phyloP scores from a whole-genome alignment of 92 coral and sea anemone genomes.

The Parazoanthus atlanticus region DNA sequence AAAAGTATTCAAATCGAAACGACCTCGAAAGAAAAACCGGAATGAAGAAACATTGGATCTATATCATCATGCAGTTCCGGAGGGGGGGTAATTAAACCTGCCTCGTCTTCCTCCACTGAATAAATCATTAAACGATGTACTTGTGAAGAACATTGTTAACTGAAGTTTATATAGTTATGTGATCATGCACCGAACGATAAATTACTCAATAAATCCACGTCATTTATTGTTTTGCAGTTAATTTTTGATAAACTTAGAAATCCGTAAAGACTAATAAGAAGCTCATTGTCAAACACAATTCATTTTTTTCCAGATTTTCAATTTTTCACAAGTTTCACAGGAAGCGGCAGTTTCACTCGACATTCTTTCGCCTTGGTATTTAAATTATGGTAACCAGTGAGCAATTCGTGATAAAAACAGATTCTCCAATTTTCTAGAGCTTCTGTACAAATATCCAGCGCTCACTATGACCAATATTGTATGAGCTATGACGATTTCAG shows the following conservation, averaged over 20 bases:
- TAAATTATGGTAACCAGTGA: not conserved
- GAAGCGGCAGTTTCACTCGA: not conserved
- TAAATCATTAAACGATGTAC: not conserved
- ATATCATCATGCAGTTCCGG: too few species aligned
- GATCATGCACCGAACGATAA: not conserved
- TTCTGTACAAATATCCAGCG: not conserved
- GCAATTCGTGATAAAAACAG: not conserved
- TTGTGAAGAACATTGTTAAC: not conserved
- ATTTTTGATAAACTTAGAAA: too few species aligned
- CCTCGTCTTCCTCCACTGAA: too few species aligned
- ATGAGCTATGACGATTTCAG: too few species aligned
- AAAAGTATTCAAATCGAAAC: too few species aligned
- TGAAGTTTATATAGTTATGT: not conserved
- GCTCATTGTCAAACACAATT: too few species aligned
- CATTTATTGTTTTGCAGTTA: too few species aligned
- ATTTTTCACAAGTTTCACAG: not conserved
- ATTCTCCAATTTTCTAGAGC: not conserved
- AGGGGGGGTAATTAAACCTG: too few species aligned
- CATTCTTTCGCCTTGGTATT: not conserved
- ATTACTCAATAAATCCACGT: not conserved
- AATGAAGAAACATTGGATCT: too few species aligned
- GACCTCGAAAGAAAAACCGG: too few species aligned
- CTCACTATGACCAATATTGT: not conserved
- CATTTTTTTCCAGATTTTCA: not conserved
- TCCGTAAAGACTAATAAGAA: not conserved